Evolutionary conservation across 2,113 vertebrate genomes (phyloP).

Genomic region (Carollia perspicillata): DNA sequence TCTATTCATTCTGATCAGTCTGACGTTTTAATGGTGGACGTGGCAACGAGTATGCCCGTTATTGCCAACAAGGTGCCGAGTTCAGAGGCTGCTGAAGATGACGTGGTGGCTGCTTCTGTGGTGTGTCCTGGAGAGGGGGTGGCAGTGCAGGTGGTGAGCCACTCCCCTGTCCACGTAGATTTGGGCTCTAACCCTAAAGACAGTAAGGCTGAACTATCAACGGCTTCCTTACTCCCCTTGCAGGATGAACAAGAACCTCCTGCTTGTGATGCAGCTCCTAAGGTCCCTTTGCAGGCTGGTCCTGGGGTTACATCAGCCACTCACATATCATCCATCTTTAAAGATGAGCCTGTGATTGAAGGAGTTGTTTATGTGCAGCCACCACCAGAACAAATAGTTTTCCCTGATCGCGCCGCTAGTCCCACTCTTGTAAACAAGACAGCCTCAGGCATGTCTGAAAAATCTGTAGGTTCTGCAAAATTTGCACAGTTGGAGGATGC

Average conservation of each 20-base stretch:
- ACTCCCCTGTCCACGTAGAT: slow-evolving; percentile 32
- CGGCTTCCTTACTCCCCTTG: slow-evolving; percentile 56
- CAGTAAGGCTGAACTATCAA: slow-evolving; percentile 47
- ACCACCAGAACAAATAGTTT: slow-evolving; percentile 65
- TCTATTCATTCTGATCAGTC: slow-evolving; percentile 57
- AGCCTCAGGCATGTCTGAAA: slow-evolving; percentile 13
- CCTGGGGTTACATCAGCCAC: slow-evolving; percentile 4
- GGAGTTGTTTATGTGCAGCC: slow-evolving; percentile 63
- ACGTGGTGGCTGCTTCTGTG: neutral
- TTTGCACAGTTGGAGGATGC: neutral
- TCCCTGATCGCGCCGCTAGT: slow-evolving; percentile 60
- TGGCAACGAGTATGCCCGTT: slow-evolving; percentile 74
- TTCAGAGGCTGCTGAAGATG: slow-evolving; percentile 59
- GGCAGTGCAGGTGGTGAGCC: neutral
- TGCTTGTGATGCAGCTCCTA: slow-evolving; percentile 44
- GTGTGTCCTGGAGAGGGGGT: slow-evolving; percentile 1
- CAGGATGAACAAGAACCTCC: slow-evolving; percentile 71
- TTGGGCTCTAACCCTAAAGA: neutral
- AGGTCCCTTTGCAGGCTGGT: slow-evolving; percentile 43
- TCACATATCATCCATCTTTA: slow-evolving; percentile 13
- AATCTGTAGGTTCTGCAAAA: neutral
- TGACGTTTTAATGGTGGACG: slow-evolving; percentile 77
- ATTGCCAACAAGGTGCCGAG: neutral
- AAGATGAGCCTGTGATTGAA: slow-evolving; percentile 25
- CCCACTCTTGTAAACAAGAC: neutral